Evolutionary conservation across 2,113 vertebrate genomes (phyloP).

Genomic region (Thymallus thymallus): DNA sequence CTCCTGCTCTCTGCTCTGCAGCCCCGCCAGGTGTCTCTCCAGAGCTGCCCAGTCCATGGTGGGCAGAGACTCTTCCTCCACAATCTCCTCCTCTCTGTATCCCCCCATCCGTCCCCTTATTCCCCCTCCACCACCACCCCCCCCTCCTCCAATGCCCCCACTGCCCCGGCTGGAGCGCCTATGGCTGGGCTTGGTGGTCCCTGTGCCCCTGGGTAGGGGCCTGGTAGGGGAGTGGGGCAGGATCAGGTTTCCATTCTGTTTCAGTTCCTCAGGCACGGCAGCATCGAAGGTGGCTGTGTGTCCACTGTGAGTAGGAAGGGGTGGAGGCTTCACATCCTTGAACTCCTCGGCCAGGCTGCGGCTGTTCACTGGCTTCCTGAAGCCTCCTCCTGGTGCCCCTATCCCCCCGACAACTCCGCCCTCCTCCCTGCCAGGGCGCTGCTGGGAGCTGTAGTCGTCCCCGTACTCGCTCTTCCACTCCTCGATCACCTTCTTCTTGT

Average conservation of each 20-base stretch:
- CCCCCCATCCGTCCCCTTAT: constrained; percentile 52
- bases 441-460: constrained; percentile 69
- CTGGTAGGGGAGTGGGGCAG: constrained; percentile 57
- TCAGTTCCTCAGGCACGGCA: constrained; percentile 75
- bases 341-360: constrained; percentile 78
- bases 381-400: constrained; percentile 45
- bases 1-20: constrained; percentile 92
- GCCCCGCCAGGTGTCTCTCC: constrained; percentile 90
- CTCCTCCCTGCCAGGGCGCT: constrained; percentile 53
- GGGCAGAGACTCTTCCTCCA: constrained; percentile 82
- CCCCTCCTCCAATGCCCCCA: constrained; percentile 37
- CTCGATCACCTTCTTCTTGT: constrained; percentile 82
- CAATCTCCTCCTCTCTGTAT: constrained; percentile 62
- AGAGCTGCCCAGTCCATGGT: constrained; percentile 97
- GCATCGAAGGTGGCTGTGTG: constrained; percentile 56
- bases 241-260: constrained; percentile 84
- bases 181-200: constrained; percentile 60
- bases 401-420: constrained; percentile 21
- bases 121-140: constrained; percentile 44
- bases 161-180: constrained; percentile 53
- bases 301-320: constrained; percentile 55
- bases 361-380: constrained; percentile 66
- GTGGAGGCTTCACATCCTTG: constrained; percentile 75
- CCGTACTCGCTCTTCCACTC: constrained; percentile 82
- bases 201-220: constrained; percentile 49